Evolutionary conservation across 2,888 invertebrate genomes (phyloP).

Genomic region (Cabera pusaria): DNA sequence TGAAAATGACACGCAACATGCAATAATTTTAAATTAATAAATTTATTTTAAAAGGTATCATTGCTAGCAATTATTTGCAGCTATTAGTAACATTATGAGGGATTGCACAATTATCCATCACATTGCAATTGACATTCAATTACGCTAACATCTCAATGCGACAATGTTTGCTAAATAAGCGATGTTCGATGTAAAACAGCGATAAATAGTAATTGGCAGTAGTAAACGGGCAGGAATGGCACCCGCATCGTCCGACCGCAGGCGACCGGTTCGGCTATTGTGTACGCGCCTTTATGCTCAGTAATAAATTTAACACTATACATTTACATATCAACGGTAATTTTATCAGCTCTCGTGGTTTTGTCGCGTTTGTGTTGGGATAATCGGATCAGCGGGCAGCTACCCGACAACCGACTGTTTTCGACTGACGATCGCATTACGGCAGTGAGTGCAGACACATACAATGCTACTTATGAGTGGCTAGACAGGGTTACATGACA

Average conservation of each 20-base stretch:
- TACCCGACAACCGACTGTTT: no score
- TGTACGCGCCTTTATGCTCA: conserved; percentile 38
- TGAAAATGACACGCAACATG: no score
- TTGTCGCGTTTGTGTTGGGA: conserved; percentile 34
- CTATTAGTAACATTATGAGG: no score
- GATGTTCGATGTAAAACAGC: conserved; percentile 41
- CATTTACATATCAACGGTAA: conserved; percentile 59
- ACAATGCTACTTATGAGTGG: no score
- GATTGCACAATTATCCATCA: not conserved
- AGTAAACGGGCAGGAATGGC: conserved; percentile 46
- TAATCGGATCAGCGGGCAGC: conserved; percentile 27
- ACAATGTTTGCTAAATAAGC: conserved; percentile 51
- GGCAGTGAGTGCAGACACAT: no score
- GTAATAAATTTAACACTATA: conserved; percentile 39
- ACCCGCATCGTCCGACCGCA: conserved; percentile 61
- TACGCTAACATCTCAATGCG: conserved; percentile 17
- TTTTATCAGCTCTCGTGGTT: conserved; percentile 50
- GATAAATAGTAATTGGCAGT: conserved; percentile 56
- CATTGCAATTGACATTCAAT: conserved; percentile 8
- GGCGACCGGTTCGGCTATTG: conserved; percentile 44
- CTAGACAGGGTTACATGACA: no score
- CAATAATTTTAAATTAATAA: no score
- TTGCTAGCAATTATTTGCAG: no score
- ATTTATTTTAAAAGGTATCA: no score
- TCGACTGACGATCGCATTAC: no score